Conservation (phyloP, 2,113 vertebrate species). For the Notarius quadriscutis region DNA sequence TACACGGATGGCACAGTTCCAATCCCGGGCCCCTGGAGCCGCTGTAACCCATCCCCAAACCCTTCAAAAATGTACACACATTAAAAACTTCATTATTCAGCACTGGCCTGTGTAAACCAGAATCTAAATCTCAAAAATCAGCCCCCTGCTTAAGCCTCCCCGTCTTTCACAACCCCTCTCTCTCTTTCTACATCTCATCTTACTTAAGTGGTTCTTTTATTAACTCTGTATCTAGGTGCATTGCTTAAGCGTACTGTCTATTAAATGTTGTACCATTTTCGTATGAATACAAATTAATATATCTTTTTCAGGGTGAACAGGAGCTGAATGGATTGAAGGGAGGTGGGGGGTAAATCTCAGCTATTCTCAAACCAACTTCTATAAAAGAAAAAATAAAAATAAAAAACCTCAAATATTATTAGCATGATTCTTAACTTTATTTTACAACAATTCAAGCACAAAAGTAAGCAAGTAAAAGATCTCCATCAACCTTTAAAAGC, state of each 20-base stretch:
- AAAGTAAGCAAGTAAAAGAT: slow-evolving; percentile 63
- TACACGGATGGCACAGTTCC: slow-evolving; percentile 1
- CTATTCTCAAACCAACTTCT: slow-evolving; percentile 60
- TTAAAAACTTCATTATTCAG: slow-evolving; percentile 65
- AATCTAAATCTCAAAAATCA: slow-evolving; percentile 30
- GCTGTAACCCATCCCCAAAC: slow-evolving; percentile 61
- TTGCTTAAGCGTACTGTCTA: not conserved
- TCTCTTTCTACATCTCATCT: not conserved
- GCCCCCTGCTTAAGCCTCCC: slow-evolving; percentile 8
- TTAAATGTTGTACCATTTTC: not conserved
- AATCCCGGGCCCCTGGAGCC: slow-evolving; percentile 63
- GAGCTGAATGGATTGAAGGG: not conserved
- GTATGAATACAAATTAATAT: not conserved
- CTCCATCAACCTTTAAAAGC: slow-evolving; percentile 76
- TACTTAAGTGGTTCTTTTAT: not conserved
- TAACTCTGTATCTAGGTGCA: not conserved
- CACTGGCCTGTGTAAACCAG: slow-evolving; percentile 69
- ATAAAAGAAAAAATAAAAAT: slow-evolving; percentile 46
- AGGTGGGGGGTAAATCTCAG: slow-evolving; percentile 31
- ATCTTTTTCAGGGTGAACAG: not conserved
- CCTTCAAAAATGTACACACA: slow-evolving; percentile 67
- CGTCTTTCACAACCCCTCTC: not conserved
- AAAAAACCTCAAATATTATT: slow-evolving; percentile 40
- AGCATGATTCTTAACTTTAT: slow-evolving; percentile 62
- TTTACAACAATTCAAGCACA: slow-evolving; percentile 58